Base-by-base conservation (phyloP, 2,797 vertebrate species). In the Sandelia bainsii region DNA sequence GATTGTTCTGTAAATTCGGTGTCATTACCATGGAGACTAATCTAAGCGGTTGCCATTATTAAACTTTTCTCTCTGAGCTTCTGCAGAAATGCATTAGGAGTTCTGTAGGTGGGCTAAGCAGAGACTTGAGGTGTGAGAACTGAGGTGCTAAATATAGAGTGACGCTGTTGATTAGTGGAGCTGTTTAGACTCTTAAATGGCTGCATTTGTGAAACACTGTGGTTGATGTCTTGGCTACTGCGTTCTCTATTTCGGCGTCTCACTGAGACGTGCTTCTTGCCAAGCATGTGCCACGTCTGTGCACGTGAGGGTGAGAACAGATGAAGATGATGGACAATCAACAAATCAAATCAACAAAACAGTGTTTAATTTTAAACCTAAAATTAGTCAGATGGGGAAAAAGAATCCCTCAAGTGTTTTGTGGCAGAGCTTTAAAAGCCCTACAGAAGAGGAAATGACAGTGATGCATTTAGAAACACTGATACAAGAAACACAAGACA, bases 11-110 rank as follows among this genome's bases (percentile, higher is more conserved):
- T 49, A 49, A 52, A 39, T 81, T 75, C 4, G 20, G 48, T 70
- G 79, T 77, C 80, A 84, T 88, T 66, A 58, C 89, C 89, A 92
- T 88, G 87, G 88, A 89, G 84, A 92, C 78, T 20, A 72, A 83
- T 82, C 70, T 51, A 53, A 90, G 79, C 63, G 27, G 84, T 77
- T 87, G 62, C 84, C 76, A 66, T 90, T 80, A 88, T 91, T 79
- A 86, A 90, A 91, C 89, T 88, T 88, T 87, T 78, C 51, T 77
- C 62, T 72, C 62, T 8, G 50, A 75, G 70, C 75, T 61, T 78
- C 81, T 87, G 65, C 72, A 82, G 76, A 80, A 88, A 81, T 69
- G 72, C 72, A 65, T 68, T 52, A 75, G 48, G 51, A 83, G 62
- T 84, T 83, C 65, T 79, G 85, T 78, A 69, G 80, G 91, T 89